Percentiles rank a stretch among this genome's conserved stretches.
These are phyloP conservation scores for Leucophora obtusa DNA, from an alignment of 2,888 invertebrate species.

Conservation along the genomic window DNA sequence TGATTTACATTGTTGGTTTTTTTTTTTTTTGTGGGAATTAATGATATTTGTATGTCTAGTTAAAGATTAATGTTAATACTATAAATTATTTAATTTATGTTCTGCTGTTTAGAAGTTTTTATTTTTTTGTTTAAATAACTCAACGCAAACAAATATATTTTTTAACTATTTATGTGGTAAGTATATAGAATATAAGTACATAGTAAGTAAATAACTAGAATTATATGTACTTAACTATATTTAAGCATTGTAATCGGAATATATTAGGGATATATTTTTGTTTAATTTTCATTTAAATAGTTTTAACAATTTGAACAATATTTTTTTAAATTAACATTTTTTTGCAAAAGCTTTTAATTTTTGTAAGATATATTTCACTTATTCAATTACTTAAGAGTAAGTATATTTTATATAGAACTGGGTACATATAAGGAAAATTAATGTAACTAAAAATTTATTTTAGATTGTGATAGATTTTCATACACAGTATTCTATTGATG, in stretches of 20 bases:
- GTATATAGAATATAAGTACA: slow-evolving; percentile 41
- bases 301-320: slow-evolving; percentile 51
- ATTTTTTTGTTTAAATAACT: slow-evolving; percentile 44
- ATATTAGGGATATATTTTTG: neutral
- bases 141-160: slow-evolving; percentile 57
- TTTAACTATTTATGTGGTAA: slow-evolving; percentile 36
- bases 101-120: slow-evolving; percentile 15
- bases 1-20: neutral
- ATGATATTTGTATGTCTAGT: neutral
- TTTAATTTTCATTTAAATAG: slow-evolving; percentile 22
- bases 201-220: slow-evolving; percentile 53
- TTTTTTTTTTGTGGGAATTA: neutral
- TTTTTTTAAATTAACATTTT: slow-evolving; percentile 51
- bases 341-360: slow-evolving; percentile 38
- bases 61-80: neutral
- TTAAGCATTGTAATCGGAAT: slow-evolving; percentile 2
- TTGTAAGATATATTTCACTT: neutral
- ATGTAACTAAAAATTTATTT: no score
- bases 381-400: neutral
- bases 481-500: no score
- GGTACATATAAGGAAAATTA: no score
- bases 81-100: slow-evolving; percentile 3
- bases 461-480: no score
- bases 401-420: no score
- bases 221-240: neutral